Evolutionary conservation across 2,888 invertebrate genomes (phyloP).

Genomic region (Brenthis ino): DNA sequence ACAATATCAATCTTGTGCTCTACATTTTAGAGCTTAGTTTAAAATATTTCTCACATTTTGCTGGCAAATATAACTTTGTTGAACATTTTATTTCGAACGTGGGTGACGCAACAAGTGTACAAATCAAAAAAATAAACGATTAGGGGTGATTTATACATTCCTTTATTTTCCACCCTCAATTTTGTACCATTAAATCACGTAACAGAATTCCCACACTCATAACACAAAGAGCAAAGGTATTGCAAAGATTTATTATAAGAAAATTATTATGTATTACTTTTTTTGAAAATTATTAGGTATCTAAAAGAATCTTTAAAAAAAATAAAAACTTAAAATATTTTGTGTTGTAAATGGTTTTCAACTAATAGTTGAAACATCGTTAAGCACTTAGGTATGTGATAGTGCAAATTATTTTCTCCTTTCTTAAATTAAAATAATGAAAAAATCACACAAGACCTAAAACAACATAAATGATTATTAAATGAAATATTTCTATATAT

Average conservation of each 20-base stretch:
- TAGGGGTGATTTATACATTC: constrained; percentile 78
- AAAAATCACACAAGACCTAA: too few relatives aligned
- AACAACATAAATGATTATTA: neutral
- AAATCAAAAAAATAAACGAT: constrained; percentile 68
- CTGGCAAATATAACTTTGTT: constrained; percentile 31
- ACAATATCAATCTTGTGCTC: constrained; percentile 33
- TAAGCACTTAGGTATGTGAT: too few relatives aligned
- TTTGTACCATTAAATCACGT: constrained; percentile 60
- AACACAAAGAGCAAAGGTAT: constrained; percentile 26
- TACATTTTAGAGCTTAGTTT: constrained; percentile 33
- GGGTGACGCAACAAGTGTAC: constrained; percentile 77
- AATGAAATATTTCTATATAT: neutral
- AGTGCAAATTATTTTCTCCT: too few relatives aligned
- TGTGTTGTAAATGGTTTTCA: too few relatives aligned
- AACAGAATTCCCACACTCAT: constrained; percentile 79
- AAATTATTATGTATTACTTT: too few relatives aligned
- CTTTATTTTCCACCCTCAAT: constrained; percentile 75
- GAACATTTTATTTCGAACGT: constrained; percentile 52
- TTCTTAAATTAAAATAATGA: too few relatives aligned
- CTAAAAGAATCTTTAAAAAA: too few relatives aligned
- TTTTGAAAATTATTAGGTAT: too few relatives aligned
- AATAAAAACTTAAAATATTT: too few relatives aligned
- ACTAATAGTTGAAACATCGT: too few relatives aligned
- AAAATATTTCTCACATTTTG: neutral
- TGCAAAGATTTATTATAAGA: neutral